These are phyloP conservation scores for Megalops cyprinoides DNA, from an alignment of 2,797 vertebrate genomes.

Conservation along the genomic window DNA sequence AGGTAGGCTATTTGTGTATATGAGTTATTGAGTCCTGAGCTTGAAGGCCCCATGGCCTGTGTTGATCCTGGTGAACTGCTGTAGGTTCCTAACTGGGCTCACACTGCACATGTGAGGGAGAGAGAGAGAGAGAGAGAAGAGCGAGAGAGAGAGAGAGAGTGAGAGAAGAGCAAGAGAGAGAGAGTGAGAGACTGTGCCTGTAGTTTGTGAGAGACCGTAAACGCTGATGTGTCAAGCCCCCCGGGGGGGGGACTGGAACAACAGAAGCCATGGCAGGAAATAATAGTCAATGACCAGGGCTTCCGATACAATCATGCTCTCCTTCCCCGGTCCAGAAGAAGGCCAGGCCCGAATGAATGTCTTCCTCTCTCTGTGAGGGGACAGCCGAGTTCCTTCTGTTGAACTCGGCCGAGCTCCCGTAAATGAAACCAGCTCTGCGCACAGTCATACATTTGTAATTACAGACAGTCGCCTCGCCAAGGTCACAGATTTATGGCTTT, in stretches of 20 bases:
- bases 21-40: too few relatives aligned
- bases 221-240: constrained; percentile 37
- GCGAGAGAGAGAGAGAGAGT: neutral
- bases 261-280: constrained; percentile 80
- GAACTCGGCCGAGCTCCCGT: constrained; percentile 17
- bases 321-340: constrained; percentile 60
- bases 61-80: too few relatives aligned
- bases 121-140: neutral
- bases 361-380: constrained; percentile 43
- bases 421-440: constrained; percentile 33
- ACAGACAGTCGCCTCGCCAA: constrained; percentile 22
- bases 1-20: too few relatives aligned
- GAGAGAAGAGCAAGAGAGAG: neutral
- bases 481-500: constrained; percentile 38
- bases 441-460: constrained; percentile 32
- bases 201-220: constrained; percentile 31
- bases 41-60: too few relatives aligned
- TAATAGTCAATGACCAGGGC: constrained; percentile 66
- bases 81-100: too few relatives aligned
- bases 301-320: constrained; percentile 69
- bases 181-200: neutral
- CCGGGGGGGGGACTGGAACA: constrained; percentile 61
- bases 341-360: constrained; percentile 52
- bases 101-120: too few relatives aligned
- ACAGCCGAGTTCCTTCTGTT: constrained; percentile 29